Evolutionary conservation across 2,888 invertebrate genomes (phyloP).

Genomic region (Gryllus longicercus): DNA sequence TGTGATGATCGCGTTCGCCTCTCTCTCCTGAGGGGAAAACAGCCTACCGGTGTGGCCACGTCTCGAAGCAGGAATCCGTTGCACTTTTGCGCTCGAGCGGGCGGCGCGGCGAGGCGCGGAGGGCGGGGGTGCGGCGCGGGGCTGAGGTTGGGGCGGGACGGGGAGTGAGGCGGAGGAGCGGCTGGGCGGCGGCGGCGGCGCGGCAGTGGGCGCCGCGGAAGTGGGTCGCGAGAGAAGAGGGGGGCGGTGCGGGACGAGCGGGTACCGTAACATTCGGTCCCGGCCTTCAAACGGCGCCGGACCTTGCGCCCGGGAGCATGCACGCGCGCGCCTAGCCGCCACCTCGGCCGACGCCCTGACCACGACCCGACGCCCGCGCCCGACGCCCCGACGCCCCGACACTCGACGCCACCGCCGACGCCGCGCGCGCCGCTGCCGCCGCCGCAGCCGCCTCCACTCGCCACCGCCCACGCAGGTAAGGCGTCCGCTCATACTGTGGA

Average conservation of each 20-base stretch:
- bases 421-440: neutral
- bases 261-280: conserved; percentile 5
- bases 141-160: too few relatives aligned
- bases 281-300: conserved; percentile 10
- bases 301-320: conserved; percentile 7
- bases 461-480: neutral
- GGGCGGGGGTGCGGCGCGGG: too few relatives aligned
- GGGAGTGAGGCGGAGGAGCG: too few relatives aligned
- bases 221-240: neutral
- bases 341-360: neutral
- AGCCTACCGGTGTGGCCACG: too few relatives aligned
- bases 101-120: too few relatives aligned
- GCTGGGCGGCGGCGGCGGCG: neutral
- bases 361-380: neutral
- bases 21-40: too few relatives aligned
- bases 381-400: neutral
- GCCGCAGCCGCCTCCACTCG: neutral
- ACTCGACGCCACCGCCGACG: neutral
- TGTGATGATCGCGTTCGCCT: too few relatives aligned
- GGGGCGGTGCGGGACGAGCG: neutral
- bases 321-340: neutral
- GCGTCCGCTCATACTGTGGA: neutral
- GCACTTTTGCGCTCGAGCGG: too few relatives aligned
- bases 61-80: too few relatives aligned
- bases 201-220: neutral